Evolutionary conservation across 2,888 invertebrate species (phyloP).

Genomic region (Orthosia gracilis): DNA sequence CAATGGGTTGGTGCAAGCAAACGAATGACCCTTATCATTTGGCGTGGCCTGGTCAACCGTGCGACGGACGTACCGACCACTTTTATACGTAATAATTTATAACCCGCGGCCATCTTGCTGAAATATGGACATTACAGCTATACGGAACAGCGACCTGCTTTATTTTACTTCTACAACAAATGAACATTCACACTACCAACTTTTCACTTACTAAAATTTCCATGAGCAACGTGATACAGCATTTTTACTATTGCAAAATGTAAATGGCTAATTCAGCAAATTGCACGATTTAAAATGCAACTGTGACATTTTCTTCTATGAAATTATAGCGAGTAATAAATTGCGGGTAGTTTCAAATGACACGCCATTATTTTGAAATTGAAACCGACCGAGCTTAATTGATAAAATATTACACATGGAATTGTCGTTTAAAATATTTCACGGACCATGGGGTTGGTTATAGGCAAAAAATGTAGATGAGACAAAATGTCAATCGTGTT

Average conservation of each 20-base stretch:
- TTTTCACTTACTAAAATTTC: conserved; percentile 13
- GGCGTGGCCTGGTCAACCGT: conserved; percentile 68
- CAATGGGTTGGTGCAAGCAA: conserved; percentile 81
- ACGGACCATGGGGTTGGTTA: conserved; percentile 83
- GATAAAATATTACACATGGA: conserved; percentile 87
- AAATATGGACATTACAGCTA: conserved; percentile 59
- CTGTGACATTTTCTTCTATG: conserved; percentile 80
- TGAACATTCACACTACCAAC: conserved; percentile 22
- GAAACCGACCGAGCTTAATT: conserved; percentile 87
- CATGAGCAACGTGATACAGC: conserved; percentile 23
- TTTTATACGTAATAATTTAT: conserved; percentile 72
- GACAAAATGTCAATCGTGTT: conserved; percentile 85
- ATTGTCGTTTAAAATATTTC: conserved; percentile 86
- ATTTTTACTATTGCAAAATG: conserved; percentile 40
- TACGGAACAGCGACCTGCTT: conserved; percentile 57
- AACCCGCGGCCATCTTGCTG: conserved; percentile 67
- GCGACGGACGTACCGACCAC: conserved; percentile 60
- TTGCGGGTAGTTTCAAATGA: conserved; percentile 82
- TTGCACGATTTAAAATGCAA: conserved; percentile 73
- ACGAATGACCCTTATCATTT: conserved; percentile 83
- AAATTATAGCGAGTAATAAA: conserved; percentile 80
- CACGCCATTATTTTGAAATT: conserved; percentile 81
- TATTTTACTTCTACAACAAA: conserved; percentile 65
- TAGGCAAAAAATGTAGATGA: conserved; percentile 88
- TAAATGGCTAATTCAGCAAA: conserved; percentile 73